Percentiles rank a stretch among this genome's conserved stretches.
Evolutionary conservation across 2,888 invertebrate species (phyloP).

Genomic region (Metalampra italica): DNA sequence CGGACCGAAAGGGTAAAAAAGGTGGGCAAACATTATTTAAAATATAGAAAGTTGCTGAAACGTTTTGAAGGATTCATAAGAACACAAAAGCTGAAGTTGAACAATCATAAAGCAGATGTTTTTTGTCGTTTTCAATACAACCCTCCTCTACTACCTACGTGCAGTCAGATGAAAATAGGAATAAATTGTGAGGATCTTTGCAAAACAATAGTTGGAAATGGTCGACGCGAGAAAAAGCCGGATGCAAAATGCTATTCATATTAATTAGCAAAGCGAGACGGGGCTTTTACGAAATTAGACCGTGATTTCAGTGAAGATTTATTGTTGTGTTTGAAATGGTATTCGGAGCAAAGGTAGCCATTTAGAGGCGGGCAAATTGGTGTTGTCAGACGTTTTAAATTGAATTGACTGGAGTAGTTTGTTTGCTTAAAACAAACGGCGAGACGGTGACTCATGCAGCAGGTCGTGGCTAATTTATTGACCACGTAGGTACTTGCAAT

Average conservation of each 20-base stretch:
- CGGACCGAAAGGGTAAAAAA: too few relatives aligned
- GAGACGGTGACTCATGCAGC: constrained; percentile 35
- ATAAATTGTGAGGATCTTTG: constrained; percentile 76
- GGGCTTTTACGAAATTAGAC: constrained; percentile 79
- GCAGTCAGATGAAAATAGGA: constrained; percentile 69
- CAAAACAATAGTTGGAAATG: constrained; percentile 78
- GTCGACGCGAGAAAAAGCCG: constrained; percentile 76
- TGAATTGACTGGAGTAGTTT: constrained; percentile 65
- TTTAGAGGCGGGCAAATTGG: constrained; percentile 71
- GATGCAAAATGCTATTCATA: constrained; percentile 78
- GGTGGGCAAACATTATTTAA: too few relatives aligned
- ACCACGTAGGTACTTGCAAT: constrained; percentile 23
- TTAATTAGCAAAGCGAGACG: constrained; percentile 79
- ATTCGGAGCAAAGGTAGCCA: constrained; percentile 74
- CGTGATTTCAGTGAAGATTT: constrained; percentile 77
- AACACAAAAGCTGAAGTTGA: constrained; percentile 50
- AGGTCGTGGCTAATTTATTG: constrained; percentile 44
- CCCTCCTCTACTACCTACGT: constrained; percentile 45
- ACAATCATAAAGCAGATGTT: constrained; percentile 53
- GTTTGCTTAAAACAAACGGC: constrained; percentile 48
- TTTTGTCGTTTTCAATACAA: constrained; percentile 58
- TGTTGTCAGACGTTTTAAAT: constrained; percentile 70
- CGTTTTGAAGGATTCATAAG: too few relatives aligned
- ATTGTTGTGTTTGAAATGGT: constrained; percentile 76
- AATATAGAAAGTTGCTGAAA: too few relatives aligned